A percentile compares a stretch with the other conserved stretches of the same genome.
Conservation (phyloP, 2,888 invertebrate species). For the Drosophila yooni region DNA sequence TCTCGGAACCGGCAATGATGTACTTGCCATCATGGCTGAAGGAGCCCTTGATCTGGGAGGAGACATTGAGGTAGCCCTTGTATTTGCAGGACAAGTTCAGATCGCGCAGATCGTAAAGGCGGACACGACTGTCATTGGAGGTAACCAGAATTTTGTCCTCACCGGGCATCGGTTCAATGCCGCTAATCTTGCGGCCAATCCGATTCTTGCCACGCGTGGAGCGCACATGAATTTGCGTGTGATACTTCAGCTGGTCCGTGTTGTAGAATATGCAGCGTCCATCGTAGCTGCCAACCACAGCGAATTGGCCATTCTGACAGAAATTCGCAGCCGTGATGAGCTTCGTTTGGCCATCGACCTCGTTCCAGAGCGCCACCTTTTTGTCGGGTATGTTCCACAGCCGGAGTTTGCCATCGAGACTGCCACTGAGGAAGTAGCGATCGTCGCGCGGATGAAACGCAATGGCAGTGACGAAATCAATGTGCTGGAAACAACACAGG, state of each 20-base stretch:
- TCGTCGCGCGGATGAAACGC: constrained; percentile 98
- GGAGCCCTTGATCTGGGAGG: constrained; percentile 98
- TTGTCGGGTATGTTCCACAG: constrained; percentile 99
- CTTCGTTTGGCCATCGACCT: constrained; percentile 96
- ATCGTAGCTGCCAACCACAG: constrained; percentile 99
- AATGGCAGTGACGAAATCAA: constrained; percentile 99
- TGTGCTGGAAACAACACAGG: constrained; percentile 99
- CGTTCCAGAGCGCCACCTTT: constrained; percentile 99
- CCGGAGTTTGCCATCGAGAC: constrained; percentile 98
- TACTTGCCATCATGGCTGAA: constrained; percentile 99
- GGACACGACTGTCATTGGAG: constrained; percentile 98
- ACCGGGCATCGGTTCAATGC: constrained; percentile 97
- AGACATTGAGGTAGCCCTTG: constrained; percentile 96
- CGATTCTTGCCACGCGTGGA: constrained; percentile 98
- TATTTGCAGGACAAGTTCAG: constrained; percentile 97
- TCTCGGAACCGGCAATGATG: constrained; percentile 98
- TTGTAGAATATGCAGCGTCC: constrained; percentile 99
- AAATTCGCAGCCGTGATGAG: constrained; percentile 98
- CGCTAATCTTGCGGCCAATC: constrained; percentile 97
- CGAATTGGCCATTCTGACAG: constrained; percentile 98
- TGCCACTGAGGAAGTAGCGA: constrained; percentile 96
- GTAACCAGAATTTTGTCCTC: constrained; percentile 98
- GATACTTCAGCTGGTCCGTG: constrained; percentile 98
- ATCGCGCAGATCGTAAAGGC: constrained; percentile 97
- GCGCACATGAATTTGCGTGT: constrained; percentile 98